These are phyloP conservation scores for Mesoligia furuncula DNA, from an alignment of 2,888 invertebrate genomes.

Conservation along the genomic window DNA sequence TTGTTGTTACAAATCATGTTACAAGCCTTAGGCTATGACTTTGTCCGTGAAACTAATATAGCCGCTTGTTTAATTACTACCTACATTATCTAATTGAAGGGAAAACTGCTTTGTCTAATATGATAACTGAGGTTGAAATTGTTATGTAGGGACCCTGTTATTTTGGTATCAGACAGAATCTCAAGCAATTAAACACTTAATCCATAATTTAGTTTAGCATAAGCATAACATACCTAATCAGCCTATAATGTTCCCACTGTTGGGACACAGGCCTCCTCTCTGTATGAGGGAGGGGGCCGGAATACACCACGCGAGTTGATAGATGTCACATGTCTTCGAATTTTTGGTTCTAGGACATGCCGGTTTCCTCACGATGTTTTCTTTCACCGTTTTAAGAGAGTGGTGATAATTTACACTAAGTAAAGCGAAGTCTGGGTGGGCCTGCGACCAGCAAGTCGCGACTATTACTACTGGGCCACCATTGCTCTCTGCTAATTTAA, in stretches of 20 bases:
- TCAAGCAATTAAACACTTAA: slow-evolving; percentile 5
- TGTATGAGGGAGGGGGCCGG: neutral
- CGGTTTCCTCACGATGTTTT: neutral
- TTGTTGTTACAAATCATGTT: slow-evolving; percentile 29
- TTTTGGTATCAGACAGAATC: slow-evolving; percentile 25
- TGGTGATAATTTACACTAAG: neutral
- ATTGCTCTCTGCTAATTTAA: neutral
- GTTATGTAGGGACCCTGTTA: slow-evolving; percentile 19
- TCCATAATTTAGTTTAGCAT: neutral
- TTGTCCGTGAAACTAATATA: slow-evolving; percentile 55
- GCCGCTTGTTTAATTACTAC: slow-evolving; percentile 26
- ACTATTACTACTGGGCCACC: neutral
- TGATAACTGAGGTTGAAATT: slow-evolving; percentile 32
- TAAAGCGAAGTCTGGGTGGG: too few relatives aligned
- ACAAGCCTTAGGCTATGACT: slow-evolving; percentile 27
- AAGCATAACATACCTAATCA: neutral
- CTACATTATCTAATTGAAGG: slow-evolving; percentile 29
- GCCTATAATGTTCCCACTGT: neutral
- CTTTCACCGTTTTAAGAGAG: neutral
- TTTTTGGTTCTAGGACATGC: neutral
- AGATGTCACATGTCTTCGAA: neutral
- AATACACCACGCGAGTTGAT: neutral
- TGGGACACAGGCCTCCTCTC: neutral
- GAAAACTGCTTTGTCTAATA: slow-evolving; percentile 19
- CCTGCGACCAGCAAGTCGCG: too few relatives aligned